Conservation (phyloP, 2,888 invertebrate species). For the Blomia tropicalis region DNA sequence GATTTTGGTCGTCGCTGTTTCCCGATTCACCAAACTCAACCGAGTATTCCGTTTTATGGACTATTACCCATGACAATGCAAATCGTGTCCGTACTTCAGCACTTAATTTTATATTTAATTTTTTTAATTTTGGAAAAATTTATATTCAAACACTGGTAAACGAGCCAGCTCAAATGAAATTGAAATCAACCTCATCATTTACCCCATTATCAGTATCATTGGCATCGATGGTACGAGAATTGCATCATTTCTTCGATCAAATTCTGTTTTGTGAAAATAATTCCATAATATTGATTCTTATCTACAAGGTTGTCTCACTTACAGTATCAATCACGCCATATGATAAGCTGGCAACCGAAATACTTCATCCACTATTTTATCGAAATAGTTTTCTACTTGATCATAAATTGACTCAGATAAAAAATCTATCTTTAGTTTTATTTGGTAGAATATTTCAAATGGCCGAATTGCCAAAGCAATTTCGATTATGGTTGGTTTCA, state of each 20-base stretch:
- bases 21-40: neutral
- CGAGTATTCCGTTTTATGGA: neutral
- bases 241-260: slow-evolving; percentile 6
- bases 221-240: slow-evolving; percentile 20
- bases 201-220: slow-evolving; percentile 21
- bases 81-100: slow-evolving; percentile 10
- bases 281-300: neutral
- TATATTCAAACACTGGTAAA: slow-evolving; percentile 16
- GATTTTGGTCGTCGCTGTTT: slow-evolving; percentile 24
- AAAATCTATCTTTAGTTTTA: slow-evolving; percentile 18
- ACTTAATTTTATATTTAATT: slow-evolving; percentile 18
- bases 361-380: slow-evolving; percentile 8
- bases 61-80: slow-evolving; percentile 8
- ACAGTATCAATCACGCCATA: slow-evolving; percentile 18
- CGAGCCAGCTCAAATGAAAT: neutral
- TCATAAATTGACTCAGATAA: slow-evolving; percentile 21
- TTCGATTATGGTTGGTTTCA: neutral
- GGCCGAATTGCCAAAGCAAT: neutral
- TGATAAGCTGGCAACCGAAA: slow-evolving; percentile 10
- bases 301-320: slow-evolving; percentile 6
- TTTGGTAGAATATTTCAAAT: slow-evolving; percentile 15
- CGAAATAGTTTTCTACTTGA: slow-evolving; percentile 12
- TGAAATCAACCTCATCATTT: slow-evolving; percentile 6
- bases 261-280: slow-evolving; percentile 17
- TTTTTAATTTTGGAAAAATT: slow-evolving; percentile 7